Percentiles rank a stretch among this genome's conserved stretches.
These are phyloP conservation scores for Molanna angustata DNA, from an alignment of 2,888 invertebrate species.

Conservation along the genomic window DNA sequence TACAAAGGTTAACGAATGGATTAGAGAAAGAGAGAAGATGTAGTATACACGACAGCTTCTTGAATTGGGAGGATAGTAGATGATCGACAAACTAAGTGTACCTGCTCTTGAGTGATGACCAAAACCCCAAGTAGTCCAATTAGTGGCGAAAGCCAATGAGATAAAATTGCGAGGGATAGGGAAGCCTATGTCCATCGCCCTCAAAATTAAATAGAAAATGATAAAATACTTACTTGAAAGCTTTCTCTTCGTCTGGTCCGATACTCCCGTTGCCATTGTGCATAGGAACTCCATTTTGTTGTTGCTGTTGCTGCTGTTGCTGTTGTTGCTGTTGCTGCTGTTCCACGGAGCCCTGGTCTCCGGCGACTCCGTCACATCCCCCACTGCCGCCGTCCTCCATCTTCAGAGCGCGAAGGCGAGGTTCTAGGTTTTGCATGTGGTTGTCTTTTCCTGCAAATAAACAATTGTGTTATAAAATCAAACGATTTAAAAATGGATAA, in stretches of 20 bases:
- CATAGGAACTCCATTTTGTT: conserved; percentile 43
- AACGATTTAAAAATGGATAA: no score
- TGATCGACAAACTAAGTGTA: no score
- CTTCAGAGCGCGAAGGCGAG: conserved; percentile 62
- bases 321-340: conserved; percentile 35
- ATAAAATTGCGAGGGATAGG: no score
- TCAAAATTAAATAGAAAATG: neutral
- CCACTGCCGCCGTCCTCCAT: conserved; percentile 55
- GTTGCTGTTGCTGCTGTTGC: conserved; percentile 36
- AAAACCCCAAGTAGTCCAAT: no score
- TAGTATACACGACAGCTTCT: no score
- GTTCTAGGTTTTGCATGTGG: conserved; percentile 56
- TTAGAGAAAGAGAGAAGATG: no score
- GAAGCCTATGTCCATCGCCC: no score
- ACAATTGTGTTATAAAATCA: no score
- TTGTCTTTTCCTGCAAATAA: conserved; percentile 56
- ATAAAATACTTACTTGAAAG: conserved; percentile 76
- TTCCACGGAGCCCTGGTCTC: conserved; percentile 47
- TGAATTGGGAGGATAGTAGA: no score
- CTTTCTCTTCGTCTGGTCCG: conserved; percentile 78
- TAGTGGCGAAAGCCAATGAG: no score
- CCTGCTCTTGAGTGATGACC: no score
- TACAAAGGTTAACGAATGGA: no score
- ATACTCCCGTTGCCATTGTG: conserved; percentile 55
- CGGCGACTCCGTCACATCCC: conserved; percentile 42